phyloP scores from a whole-genome alignment of 2,113 vertebrate species.

The Mellivora capensis region DNA sequence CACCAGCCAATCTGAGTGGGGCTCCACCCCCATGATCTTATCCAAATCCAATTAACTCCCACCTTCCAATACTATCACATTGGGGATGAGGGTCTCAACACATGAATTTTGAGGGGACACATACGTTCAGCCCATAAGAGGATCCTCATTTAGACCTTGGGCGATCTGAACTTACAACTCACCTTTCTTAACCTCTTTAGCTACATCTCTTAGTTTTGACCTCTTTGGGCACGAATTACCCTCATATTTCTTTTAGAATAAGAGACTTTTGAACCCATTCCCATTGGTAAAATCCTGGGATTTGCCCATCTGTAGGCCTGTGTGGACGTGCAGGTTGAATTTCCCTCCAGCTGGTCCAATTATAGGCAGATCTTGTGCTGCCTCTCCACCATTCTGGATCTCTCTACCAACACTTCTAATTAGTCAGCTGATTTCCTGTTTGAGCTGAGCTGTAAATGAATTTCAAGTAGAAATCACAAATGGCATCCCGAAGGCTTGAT shows the following conservation, averaged over 20 bases:
- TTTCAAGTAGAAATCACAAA: not conserved
- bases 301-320: not conserved
- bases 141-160: not conserved
- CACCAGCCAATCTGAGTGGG: not conserved
- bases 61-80: not conserved
- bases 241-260: not conserved
- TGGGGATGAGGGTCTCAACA: not conserved
- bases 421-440: not conserved
- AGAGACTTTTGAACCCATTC: not conserved
- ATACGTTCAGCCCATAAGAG: not conserved
- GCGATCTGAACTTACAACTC: not conserved
- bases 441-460: not conserved
- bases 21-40: not conserved
- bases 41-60: not conserved
- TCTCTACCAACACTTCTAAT: not conserved
- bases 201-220: not conserved
- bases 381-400: not conserved
- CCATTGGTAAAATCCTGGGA: not conserved
- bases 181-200: not conserved
- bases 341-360: not conserved
- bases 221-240: not conserved
- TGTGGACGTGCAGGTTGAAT: not conserved
- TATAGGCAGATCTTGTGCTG: not conserved
- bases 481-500: not conserved
- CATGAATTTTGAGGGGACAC: not conserved